These are phyloP conservation scores for Dermolepida albohirtum DNA, from an alignment of 2,888 invertebrate genomes.

Conservation along the genomic window DNA sequence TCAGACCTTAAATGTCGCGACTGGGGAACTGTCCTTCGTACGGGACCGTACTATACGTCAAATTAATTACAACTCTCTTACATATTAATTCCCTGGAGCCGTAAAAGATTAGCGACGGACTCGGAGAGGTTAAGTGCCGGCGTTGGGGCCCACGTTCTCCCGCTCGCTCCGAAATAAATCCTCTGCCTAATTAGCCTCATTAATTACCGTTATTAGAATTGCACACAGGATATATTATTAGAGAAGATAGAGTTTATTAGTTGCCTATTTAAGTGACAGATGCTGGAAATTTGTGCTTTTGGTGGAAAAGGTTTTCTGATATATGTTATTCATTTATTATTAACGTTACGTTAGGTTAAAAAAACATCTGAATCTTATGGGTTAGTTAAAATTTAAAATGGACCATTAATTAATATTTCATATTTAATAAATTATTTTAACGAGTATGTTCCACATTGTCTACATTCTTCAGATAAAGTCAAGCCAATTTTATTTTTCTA, in stretches of 20 bases:
- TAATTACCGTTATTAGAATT: conserved; percentile 42
- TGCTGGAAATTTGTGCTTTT: conserved; percentile 11
- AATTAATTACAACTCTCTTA: conserved; percentile 35
- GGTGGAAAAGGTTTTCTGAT: neutral
- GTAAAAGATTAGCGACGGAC: conserved; percentile 32
- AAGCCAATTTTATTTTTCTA: no score
- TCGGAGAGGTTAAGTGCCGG: conserved; percentile 28
- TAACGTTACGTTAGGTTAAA: no score
- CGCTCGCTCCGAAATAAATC: conserved; percentile 34
- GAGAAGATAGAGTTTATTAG: conserved; percentile 26
- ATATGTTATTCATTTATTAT: no score
- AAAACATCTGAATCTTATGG: no score
- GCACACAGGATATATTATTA: conserved; percentile 29
- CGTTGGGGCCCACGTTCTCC: conserved; percentile 11
- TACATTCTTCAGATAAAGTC: no score
- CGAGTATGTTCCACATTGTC: no score
- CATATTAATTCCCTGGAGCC: conserved; percentile 29
- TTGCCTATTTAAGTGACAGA: conserved; percentile 11
- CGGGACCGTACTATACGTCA: conserved; percentile 19
- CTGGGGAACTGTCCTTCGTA: conserved; percentile 28
- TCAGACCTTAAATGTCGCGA: conserved; percentile 27
- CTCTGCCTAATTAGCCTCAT: conserved; percentile 35
- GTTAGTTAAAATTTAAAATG: no score
- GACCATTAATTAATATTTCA: no score
- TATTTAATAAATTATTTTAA: no score